A percentile compares a stretch with the other conserved stretches of the same genome.
Conservation (phyloP, 2,113 vertebrate species). For the Mirounga angustirostris region DNA sequence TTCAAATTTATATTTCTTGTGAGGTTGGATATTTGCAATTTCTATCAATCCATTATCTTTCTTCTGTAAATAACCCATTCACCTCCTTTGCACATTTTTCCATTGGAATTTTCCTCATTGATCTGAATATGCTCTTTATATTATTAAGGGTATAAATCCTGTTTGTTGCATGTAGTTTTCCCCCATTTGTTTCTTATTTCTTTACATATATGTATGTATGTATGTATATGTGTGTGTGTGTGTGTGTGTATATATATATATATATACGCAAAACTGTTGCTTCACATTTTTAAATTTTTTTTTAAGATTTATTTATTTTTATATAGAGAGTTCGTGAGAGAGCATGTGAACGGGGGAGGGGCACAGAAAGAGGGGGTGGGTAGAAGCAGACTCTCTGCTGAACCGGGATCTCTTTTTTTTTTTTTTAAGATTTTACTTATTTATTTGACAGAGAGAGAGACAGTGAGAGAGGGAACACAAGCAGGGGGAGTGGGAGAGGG, state of each 20-base stretch:
- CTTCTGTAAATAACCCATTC: neutral
- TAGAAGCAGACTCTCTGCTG: too few relatives aligned
- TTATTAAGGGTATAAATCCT: neutral
- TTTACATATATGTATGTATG: neutral
- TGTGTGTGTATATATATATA: neutral
- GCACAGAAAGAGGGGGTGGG: too few relatives aligned
- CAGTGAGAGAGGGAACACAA: too few relatives aligned
- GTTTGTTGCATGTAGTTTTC: neutral
- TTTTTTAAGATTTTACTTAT: too few relatives aligned
- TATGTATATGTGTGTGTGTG: too few relatives aligned
- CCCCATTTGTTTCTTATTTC: neutral
- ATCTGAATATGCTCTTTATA: constrained; percentile 5
- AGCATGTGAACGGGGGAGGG: too few relatives aligned
- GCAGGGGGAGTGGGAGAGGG: too few relatives aligned
- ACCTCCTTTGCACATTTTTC: neutral
- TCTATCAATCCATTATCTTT: neutral
- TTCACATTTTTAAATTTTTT: neutral
- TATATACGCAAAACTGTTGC: neutral
- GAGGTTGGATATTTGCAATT: constrained; percentile 11
- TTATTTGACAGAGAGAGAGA: too few relatives aligned
- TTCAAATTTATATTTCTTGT: neutral
- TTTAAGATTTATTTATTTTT: too few relatives aligned
- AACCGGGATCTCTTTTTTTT: too few relatives aligned
- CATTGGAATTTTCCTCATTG: constrained; percentile 32
- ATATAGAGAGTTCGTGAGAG: too few relatives aligned